Percentiles rank a stretch among this genome's conserved stretches.
These are phyloP conservation scores for Parapristionchus giblindavisi DNA, from an alignment of 2,888 invertebrate species.

Conservation along the genomic window DNA sequence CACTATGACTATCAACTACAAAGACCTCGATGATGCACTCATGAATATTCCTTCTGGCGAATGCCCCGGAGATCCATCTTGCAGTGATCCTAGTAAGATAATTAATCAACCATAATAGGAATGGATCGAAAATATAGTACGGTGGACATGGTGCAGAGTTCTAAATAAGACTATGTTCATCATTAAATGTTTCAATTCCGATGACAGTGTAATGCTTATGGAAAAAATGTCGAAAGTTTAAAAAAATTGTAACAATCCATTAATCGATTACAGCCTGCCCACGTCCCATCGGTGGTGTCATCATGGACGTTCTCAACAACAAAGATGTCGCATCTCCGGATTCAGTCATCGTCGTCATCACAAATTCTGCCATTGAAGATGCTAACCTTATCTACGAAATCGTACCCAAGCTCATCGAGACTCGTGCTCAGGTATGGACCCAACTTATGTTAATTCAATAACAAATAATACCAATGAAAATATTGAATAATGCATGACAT, in stretches of 20 bases:
- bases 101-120: not conserved
- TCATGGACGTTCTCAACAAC: slow-evolving; percentile 45
- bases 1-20: slow-evolving; percentile 43
- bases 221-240: too few relatives aligned
- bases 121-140: not conserved
- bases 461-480: too few relatives aligned
- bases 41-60: slow-evolving; percentile 24
- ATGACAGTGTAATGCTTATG: too few relatives aligned
- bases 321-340: slow-evolving; percentile 48
- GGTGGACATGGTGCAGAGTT: not conserved
- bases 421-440: slow-evolving; percentile 32
- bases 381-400: slow-evolving; percentile 41
- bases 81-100: slow-evolving; percentile 15
- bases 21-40: slow-evolving; percentile 53
- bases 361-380: slow-evolving; percentile 61
- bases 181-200: not conserved
- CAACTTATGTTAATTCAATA: not conserved
- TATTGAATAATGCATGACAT: too few relatives aligned
- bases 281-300: slow-evolving; percentile 53
- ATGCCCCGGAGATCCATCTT: slow-evolving; percentile 41
- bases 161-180: not conserved
- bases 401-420: slow-evolving; percentile 41
- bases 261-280: slow-evolving; percentile 49
- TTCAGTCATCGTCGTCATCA: slow-evolving; percentile 57
- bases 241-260: too few relatives aligned